Conservation (phyloP, 2,113 vertebrate species). For the Gymnorhina tibicen region DNA sequence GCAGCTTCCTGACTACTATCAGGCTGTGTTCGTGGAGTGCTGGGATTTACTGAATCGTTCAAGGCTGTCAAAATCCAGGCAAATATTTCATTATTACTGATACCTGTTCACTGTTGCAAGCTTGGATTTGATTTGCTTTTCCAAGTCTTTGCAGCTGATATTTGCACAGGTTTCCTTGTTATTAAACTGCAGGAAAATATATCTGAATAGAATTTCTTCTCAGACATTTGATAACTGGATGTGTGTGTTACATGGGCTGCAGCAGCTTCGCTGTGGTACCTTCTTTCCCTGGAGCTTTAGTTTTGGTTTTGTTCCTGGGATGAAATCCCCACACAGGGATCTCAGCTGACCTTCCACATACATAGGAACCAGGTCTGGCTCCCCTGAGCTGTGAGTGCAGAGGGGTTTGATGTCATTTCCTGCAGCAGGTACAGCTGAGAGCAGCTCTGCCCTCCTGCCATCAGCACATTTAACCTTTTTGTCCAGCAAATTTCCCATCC, state of each 20-base stretch:
- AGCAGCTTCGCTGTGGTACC: neutral
- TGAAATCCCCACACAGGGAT: neutral
- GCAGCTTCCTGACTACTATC: neutral
- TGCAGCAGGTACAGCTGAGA: constrained; percentile 2
- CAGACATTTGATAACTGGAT: neutral
- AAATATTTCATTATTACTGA: neutral
- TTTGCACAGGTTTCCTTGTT: neutral
- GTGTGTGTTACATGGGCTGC: neutral
- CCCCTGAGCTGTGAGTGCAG: neutral
- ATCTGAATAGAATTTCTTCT: neutral
- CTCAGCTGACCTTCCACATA: neutral
- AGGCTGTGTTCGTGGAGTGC: neutral
- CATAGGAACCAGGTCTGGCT: neutral
- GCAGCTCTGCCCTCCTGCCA: constrained; percentile 1
- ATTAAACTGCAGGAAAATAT: neutral
- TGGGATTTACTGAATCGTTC: constrained; percentile 4
- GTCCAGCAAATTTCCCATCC: constrained; percentile 8
- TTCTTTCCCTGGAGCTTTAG: neutral
- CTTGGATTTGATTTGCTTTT: neutral
- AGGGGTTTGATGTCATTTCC: neutral
- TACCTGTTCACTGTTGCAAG: neutral
- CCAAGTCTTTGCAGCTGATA: neutral
- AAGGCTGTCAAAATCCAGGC: neutral
- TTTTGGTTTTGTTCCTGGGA: neutral
- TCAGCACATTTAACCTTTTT: neutral